Evolutionary conservation across 2,113 vertebrate genomes (phyloP).

Genomic region (Platichthys stellatus): DNA sequence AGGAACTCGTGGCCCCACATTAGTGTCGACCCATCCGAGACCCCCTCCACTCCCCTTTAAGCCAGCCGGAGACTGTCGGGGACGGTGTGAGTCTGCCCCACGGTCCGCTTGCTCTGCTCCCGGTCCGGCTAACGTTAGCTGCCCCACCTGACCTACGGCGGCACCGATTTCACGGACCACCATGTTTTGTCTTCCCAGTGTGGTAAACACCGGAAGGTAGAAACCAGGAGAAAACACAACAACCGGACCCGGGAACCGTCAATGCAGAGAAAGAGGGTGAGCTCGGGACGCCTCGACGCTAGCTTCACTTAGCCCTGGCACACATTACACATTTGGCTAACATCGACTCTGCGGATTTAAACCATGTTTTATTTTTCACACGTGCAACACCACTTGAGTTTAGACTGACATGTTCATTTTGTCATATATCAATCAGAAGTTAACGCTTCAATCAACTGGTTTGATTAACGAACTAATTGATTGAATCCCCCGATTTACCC

Average conservation of each 20-base stretch:
- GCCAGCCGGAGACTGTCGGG: background rate
- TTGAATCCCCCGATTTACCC: background rate
- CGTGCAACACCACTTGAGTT: rapidly evolving
- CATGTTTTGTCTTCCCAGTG: constrained; percentile 3
- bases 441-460: background rate
- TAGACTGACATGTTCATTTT: rapidly evolving
- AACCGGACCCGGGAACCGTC: constrained; percentile 44
- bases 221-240: background rate
- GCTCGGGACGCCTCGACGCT: constrained; percentile 15
- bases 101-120: constrained; percentile 22
- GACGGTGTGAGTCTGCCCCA: background rate
- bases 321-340: background rate
- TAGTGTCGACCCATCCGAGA: too few species aligned
- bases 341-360: background rate
- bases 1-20: too few species aligned
- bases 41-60: too few species aligned
- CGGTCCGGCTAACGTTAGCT: constrained; percentile 53
- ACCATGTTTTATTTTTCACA: background rate
- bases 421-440: rapidly evolving
- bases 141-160: constrained; percentile 11
- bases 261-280: constrained; percentile 70
- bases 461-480: background rate
- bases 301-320: constrained; percentile 51
- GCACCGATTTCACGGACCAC: constrained; percentile 11
- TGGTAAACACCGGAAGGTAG: constrained; percentile 45